Evolutionary conservation across 2,888 invertebrate species (phyloP).

Genomic region (Eudemis profundana): DNA sequence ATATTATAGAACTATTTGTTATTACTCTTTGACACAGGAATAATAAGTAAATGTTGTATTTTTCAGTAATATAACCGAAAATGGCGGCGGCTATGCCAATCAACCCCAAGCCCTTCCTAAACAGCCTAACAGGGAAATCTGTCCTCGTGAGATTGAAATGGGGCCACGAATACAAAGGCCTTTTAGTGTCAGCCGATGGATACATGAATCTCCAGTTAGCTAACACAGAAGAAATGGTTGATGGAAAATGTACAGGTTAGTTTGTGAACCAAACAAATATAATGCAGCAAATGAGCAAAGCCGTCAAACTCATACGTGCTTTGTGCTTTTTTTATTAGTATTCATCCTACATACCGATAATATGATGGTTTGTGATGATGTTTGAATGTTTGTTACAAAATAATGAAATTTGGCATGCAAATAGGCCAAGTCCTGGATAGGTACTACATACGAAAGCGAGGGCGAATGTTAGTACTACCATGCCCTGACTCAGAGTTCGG

Average conservation of each 20-base stretch:
- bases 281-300: neutral
- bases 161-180: constrained; percentile 99
- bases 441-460: too few relatives aligned
- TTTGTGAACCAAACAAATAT: constrained; percentile 22
- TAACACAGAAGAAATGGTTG: constrained; percentile 98
- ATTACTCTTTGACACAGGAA: constrained; percentile 10
- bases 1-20: neutral
- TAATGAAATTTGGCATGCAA: too few relatives aligned
- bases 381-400: too few relatives aligned
- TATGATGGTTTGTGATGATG: too few relatives aligned
- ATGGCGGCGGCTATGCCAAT: constrained; percentile 97
- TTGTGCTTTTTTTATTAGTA: too few relatives aligned
- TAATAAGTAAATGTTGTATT: constrained; percentile 25
- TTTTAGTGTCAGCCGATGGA: constrained; percentile 98
- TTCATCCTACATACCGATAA: too few relatives aligned
- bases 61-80: constrained; percentile 58
- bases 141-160: constrained; percentile 99
- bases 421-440: too few relatives aligned
- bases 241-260: constrained; percentile 94
- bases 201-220: constrained; percentile 99
- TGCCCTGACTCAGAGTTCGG: too few relatives aligned
- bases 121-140: constrained; percentile 98
- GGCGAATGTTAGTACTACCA: too few relatives aligned
- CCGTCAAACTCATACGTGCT: too few relatives aligned
- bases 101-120: constrained; percentile 99